Evolutionary conservation across 92 coral and sea anemone species (phyloP).

Genomic region (Phenganax subtilis): DNA sequence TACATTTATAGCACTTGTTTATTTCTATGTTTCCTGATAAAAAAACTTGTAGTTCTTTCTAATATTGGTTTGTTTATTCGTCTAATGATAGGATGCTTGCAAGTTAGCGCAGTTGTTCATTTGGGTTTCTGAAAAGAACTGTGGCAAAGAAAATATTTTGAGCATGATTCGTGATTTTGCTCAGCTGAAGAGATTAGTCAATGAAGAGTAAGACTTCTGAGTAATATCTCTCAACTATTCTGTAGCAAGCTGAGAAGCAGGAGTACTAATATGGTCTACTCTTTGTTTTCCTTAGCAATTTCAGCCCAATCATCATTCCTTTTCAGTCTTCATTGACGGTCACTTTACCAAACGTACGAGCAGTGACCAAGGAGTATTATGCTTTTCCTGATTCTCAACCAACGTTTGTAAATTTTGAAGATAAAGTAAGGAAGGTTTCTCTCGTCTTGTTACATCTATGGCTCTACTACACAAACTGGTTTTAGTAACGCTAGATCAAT

Average conservation of each 20-base stretch:
- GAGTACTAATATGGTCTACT: not conserved
- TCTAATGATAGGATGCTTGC: conserved; percentile 66
- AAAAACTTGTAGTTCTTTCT: too few species aligned
- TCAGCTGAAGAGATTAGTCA: conserved; percentile 78
- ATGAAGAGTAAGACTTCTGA: conserved; percentile 57
- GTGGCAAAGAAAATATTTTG: conserved; percentile 64
- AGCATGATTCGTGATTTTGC: conserved; percentile 90
- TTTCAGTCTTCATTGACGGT: conserved; percentile 96
- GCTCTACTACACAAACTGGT: not conserved
- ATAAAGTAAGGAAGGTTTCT: conserved; percentile 58
- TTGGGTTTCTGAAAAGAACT: conserved; percentile 84
- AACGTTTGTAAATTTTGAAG: conserved; percentile 81
- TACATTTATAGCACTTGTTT: too few species aligned
- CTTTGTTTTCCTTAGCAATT: conserved; percentile 50
- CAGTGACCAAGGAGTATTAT: conserved; percentile 70
- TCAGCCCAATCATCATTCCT: conserved; percentile 88
- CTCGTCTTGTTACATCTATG: not conserved
- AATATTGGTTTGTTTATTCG: not conserved
- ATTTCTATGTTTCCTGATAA: too few species aligned
- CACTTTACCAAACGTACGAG: conserved; percentile 83
- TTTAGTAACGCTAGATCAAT: not conserved
- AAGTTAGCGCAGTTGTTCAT: conserved; percentile 77
- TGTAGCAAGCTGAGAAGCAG: too few species aligned
- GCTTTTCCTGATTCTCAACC: conserved; percentile 84
- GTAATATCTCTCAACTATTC: too few species aligned